A percentile compares a stretch with the other conserved stretches of the same genome.
These are phyloP conservation scores for Hemicordylus capensis DNA, from an alignment of 2,113 vertebrate genomes.

Conservation along the genomic window DNA sequence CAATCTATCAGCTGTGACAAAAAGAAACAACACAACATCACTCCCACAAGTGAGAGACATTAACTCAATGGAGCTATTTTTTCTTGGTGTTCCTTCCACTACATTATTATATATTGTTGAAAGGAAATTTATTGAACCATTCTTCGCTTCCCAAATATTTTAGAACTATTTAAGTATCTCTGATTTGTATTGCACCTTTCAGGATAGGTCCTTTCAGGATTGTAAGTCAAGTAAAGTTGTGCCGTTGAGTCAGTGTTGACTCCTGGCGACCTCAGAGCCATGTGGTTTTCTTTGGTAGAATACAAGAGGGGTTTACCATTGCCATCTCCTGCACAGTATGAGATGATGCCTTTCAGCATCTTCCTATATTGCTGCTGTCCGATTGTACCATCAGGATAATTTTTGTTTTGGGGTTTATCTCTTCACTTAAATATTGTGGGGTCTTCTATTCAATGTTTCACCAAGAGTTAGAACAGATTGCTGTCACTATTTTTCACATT, in stretches of 20 bases:
- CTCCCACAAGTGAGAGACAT: not conserved
- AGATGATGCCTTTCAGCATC: too few relatives aligned
- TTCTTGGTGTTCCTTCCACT: not conserved
- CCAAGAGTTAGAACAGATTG: not conserved
- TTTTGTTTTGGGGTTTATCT: not conserved
- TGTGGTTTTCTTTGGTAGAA: too few relatives aligned
- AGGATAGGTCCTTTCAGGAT: not conserved
- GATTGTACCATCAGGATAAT: not conserved
- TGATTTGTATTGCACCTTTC: not conserved
- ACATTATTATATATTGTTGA: not conserved
- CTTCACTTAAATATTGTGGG: not conserved
- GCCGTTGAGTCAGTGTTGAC: too few relatives aligned
- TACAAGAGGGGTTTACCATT: too few relatives aligned
- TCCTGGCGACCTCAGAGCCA: too few relatives aligned
- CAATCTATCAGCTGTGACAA: not conserved
- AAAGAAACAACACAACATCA: not conserved
- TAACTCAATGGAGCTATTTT: not conserved
- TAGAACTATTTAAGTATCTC: not conserved
- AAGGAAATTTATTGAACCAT: not conserved
- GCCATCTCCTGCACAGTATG: too few relatives aligned
- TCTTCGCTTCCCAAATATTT: not conserved
- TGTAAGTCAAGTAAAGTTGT: too few relatives aligned
- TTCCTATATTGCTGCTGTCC: too few relatives aligned
- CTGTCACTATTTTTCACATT: not conserved
- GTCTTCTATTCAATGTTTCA: not conserved